A percentile compares a stretch with the other conserved stretches of the same genome.
Evolutionary conservation across 2,113 vertebrate genomes (phyloP).

Genomic region (Dicentrarchus labrax): DNA sequence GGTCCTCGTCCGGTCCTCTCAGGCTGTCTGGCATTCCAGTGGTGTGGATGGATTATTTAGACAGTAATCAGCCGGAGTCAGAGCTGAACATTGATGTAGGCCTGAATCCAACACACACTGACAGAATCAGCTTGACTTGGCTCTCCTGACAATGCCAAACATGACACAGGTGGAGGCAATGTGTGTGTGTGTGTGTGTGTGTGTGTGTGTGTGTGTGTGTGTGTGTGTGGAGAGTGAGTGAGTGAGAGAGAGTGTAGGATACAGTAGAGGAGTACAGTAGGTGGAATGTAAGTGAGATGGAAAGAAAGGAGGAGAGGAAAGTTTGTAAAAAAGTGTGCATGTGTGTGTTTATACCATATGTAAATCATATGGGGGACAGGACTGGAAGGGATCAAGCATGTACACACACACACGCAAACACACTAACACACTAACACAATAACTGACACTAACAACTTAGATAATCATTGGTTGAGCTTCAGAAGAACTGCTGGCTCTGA

Average conservation of each 20-base stretch:
- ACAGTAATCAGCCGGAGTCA: conserved; percentile 29
- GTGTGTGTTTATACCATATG: conserved; percentile 9
- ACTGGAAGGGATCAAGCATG: not conserved
- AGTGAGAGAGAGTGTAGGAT: not conserved
- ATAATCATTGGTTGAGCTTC: not conserved
- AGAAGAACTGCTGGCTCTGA: not conserved
- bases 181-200: not conserved
- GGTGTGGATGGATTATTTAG: conserved; percentile 28
- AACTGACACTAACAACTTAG: too few species aligned
- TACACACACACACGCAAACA: not conserved
- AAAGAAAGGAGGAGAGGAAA: not conserved
- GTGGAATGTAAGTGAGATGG: not conserved
- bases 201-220: not conserved
- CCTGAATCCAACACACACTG: conserved; percentile 39
- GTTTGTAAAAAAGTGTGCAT: not conserved
- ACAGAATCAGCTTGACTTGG: conserved; percentile 30
- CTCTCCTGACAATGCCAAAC: conserved; percentile 28
- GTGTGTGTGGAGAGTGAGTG: too few species aligned
- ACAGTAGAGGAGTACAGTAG: not conserved
- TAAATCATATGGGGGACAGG: conserved; percentile 7
- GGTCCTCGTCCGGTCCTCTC: not conserved
- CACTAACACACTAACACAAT: not conserved
- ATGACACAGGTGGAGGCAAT: conserved; percentile 31
- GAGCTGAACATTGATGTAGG: conserved; percentile 19
- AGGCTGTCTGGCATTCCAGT: conserved; percentile 14